Base-by-base conservation (phyloP, 2,888 invertebrate genomes). In the Arge pagana region DNA sequence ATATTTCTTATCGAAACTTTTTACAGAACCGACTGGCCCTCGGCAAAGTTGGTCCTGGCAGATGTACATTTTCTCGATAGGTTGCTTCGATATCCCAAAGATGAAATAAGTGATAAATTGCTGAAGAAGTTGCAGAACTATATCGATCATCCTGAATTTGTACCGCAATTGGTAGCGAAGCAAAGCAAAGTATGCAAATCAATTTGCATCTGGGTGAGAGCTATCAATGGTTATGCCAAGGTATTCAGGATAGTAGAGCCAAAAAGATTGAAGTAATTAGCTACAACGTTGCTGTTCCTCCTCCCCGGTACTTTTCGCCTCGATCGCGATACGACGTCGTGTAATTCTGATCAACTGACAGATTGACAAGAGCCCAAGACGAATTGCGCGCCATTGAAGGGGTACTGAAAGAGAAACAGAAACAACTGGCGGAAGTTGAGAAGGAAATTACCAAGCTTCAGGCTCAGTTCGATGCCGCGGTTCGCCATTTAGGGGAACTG, bases 181-280 rank as follows among this genome's bases (percentile, higher is more conserved):
- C 93, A 89, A 4, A 90, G 89, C 3, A 85, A 90, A 83, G 94
- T 93, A 1, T 93, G 94, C 68, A 88, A 87, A 62, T 94, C 93
- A 6, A 86, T 96, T 79, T 93, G 94, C 62, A 83, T 94, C 74
- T 96, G 96, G 96, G 94, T 95, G 5, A 83, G 89, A 68, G 95
- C 96, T 0, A 89, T 96, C 59, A 92, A 94, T 65, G 86, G 87
- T 70, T 96, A 95, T 70, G 88, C 93, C 0, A 90, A 89, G 77
- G 89, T 94, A 1, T 93, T 87, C 75, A 84, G 86, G 71, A 84
- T 92, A 5, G 94, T 96, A 2, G 92, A 93, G 68, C 95, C 95
- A 0, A 96, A 96, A 77, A 85, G 90, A 49, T 80, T 86, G 56
- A 86, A 84, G 89, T 89, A 76, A 80, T 79, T 76, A 50, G 15